These are phyloP conservation scores for Microplitis mediator DNA, from an alignment of 1,140 invertebrate genomes.

Conservation along the genomic window DNA sequence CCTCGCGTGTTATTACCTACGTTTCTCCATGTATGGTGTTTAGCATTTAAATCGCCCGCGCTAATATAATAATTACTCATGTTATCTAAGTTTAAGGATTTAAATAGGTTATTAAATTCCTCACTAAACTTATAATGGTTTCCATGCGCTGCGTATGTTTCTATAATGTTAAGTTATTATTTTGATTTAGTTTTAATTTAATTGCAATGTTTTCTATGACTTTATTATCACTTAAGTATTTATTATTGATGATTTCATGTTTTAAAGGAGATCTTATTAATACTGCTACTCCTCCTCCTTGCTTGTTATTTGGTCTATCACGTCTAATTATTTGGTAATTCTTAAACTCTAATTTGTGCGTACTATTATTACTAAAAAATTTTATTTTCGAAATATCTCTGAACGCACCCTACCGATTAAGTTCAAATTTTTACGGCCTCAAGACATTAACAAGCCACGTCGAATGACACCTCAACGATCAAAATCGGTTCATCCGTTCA, in stretches of 20 bases:
- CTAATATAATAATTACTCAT: conserved; percentile 33
- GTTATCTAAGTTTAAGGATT: conserved; percentile 20
- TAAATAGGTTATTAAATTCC: conserved; percentile 29
- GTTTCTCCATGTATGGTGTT: conserved; percentile 29
- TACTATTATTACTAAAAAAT: too few species aligned
- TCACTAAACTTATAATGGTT: neutral
- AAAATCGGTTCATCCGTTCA: too few species aligned
- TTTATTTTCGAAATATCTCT: too few species aligned
- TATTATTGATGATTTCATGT: neutral
- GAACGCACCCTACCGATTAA: too few species aligned
- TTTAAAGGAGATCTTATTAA: neutral
- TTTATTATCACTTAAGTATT: neutral
- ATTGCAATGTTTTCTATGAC: neutral
- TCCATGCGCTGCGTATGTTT: conserved; percentile 8
- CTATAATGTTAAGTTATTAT: conserved; percentile 1
- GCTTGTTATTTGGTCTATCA: neutral
- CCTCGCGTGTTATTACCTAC: conserved; percentile 21
- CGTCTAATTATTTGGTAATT: neutral
- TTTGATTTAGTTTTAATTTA: conserved; percentile 1
- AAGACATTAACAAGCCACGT: too few species aligned
- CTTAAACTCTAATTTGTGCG: conserved; percentile 1
- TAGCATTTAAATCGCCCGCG: conserved; percentile 36
- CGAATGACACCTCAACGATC: too few species aligned
- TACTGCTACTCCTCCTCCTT: neutral
- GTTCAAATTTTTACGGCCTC: too few species aligned